These are phyloP conservation scores for Mirza zaza DNA, from an alignment of 2,113 vertebrate genomes.

Conservation along the genomic window DNA sequence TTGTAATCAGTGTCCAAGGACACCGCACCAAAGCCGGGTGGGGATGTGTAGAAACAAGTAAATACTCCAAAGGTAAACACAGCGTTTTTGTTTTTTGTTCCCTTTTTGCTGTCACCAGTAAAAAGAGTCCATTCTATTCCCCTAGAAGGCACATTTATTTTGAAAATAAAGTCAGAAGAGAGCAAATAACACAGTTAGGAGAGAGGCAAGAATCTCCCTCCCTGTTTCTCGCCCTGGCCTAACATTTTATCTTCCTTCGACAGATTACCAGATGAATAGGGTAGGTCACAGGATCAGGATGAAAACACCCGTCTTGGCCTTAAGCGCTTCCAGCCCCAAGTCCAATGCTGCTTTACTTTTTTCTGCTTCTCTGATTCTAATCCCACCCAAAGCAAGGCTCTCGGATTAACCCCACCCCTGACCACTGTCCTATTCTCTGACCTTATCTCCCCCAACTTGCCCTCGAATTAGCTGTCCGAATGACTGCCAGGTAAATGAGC, in stretches of 20 bases:
- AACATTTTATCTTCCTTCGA: neutral
- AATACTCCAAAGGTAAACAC: neutral
- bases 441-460: neutral
- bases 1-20: neutral
- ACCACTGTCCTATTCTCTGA: neutral
- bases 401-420: neutral
- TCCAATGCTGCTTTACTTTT: neutral
- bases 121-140: neutral
- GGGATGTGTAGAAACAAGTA: neutral
- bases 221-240: neutral
- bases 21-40: neutral
- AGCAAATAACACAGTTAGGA: neutral
- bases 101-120: neutral
- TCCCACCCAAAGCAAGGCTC: neutral
- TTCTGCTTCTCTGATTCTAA: neutral
- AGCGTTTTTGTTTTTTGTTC: neutral
- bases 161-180: conserved; percentile 16
- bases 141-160: neutral
- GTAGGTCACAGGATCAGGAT: conserved; percentile 27
- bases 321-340: neutral
- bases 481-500: neutral
- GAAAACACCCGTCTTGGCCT: neutral
- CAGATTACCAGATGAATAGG: neutral
- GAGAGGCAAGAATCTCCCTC: neutral
- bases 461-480: neutral